Evolutionary conservation across 2,888 invertebrate species (phyloP), one percentile per base, ranked within the genome.

Genomic region (Liopterus haemorrhoidalis): DNA sequence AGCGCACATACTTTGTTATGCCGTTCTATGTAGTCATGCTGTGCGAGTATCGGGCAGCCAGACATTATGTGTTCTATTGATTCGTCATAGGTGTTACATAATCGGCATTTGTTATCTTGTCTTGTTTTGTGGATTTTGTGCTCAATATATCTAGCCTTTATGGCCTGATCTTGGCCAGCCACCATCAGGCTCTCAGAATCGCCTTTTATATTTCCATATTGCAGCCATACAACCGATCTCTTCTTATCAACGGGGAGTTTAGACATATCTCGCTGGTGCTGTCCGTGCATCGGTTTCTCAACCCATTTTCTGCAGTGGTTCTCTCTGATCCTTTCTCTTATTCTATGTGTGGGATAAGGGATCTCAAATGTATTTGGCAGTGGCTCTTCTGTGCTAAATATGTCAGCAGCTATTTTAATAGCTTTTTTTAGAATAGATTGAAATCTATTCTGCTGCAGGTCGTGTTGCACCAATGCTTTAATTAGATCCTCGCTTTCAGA

Each of bases 141-240:
- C 37, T 43, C 44, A 8, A 3, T 20, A 24, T 47, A 46, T 21
- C 38, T 43, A 15, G 50, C 49, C 5, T 30, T 28, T 11, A 52
- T 31, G n/a, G 41, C 49, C 24, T 39, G 42, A 22, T 52, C 50
- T 28, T 51, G 46, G 11, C 44, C 41, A 3, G 50, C 47, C 8
- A 49, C 28, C 4, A 50, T 30, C 3, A 49, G 46, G 5, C 49
- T 45, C 28, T 54, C 48, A 5, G 51, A 49, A 20, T 50, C 49
- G 9, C 39, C 46, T 27, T 47, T 49, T 15, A 51, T 38, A 41
- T 45, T 41, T 30, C 50, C 45, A 8, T 32, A 12, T 3, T 9
- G 28, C 28, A 52, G 30, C 46, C 45, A 51, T 20, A 28, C 30
- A 19, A 36, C 22, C 11, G 43, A 44, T 2, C 33, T 32, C 6